Evolutionary conservation across 2,888 invertebrate species (phyloP), one percentile per base, ranked within the genome.

Genomic region (Blastobasis lacticolella): DNA sequence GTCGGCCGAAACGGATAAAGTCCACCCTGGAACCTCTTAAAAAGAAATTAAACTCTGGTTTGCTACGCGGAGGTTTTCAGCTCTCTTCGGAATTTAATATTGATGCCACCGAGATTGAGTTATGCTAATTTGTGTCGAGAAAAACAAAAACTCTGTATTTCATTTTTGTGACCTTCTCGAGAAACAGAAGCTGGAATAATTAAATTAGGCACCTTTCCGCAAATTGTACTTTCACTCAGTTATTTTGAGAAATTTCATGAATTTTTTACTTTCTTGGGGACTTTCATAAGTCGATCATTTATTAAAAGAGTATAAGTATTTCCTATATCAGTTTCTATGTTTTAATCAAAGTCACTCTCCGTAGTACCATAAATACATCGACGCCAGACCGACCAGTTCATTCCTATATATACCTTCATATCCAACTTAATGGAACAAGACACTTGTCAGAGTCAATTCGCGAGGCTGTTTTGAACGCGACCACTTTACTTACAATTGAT

Each of bases 31-130:
- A 71, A 73, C 75, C 73, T 75, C 71, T 77, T 75, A 73, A 70
- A 78, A 78, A 80, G 73, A 77, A 78, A 81, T 83, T 82, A 81
- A 75, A 77, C 63, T 78, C 63, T 68, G 71, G 67, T 75, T 77
- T 73, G 60, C 60, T 53, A 59, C 54, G 63, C 56, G 57, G 58
- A 53, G 55, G 62, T 71, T 74, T 75, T 73, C 75, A 67, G 72
- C 69, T 54, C 52, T 54, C 51, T 43, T 23, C 45, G 49, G 45
- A 54, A 51, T 51, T 51, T 54, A 51, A 49, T 54, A 51, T 49
- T 51, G 51, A 51, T 54, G 54, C 44, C 45, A 46, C 38, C 42
- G 45, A 48, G 54, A 54, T 54, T 51, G 51, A 48, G 52, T 54
- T 54, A 54, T 51, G 52, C 48, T 52, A 54, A 54, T 54, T 46